phyloP scores from a whole-genome alignment of 2,888 invertebrate species.

The Ceriagrion tenellum region DNA sequence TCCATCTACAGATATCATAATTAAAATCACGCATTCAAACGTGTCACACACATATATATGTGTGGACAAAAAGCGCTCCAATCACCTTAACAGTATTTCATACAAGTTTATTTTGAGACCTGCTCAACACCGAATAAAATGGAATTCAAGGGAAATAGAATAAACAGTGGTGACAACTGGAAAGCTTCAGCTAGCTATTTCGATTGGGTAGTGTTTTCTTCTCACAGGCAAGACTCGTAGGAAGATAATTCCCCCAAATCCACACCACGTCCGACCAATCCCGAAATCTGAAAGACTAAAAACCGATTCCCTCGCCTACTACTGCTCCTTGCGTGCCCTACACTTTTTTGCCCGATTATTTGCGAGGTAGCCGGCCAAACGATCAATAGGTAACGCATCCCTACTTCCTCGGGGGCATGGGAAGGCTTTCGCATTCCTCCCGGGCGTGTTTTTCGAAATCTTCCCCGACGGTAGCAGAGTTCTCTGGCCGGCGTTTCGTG shows the following conservation, averaged over 20 bases:
- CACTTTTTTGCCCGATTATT: background rate
- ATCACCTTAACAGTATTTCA: no score
- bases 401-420: background rate
- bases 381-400: background rate
- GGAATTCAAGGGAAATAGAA: no score
- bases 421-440: background rate
- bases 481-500: background rate
- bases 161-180: no score
- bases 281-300: background rate
- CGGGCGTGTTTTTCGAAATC: background rate
- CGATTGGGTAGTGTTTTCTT: no score
- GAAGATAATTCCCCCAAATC: background rate
- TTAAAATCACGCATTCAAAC: no score
- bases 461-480: background rate
- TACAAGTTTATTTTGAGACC: no score
- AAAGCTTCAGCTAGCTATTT: no score
- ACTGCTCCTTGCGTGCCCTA: background rate
- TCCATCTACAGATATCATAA: no score
- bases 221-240: no score
- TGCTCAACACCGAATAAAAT: no score
- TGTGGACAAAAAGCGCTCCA: no score
- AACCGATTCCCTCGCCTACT: background rate
- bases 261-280: background rate
- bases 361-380: slow-evolving; percentile 9
- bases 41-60: no score